Conservation (phyloP, 1,140 invertebrate genomes). For the Atta cephalotes region DNA sequence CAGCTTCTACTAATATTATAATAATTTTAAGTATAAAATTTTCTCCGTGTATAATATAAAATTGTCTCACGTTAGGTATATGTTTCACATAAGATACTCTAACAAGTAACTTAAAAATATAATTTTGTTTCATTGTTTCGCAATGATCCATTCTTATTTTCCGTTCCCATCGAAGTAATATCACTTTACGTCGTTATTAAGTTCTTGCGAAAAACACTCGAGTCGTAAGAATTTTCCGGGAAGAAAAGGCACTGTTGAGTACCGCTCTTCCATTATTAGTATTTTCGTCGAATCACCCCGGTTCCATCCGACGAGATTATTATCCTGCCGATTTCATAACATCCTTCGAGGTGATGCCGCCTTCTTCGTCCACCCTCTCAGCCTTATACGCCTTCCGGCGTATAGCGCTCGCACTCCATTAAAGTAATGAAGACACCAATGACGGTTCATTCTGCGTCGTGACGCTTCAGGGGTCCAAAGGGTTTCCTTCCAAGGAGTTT, state of each 20-base stretch:
- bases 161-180: constrained; percentile 7
- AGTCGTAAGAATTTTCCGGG: constrained; percentile 54
- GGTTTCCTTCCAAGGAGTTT: constrained; percentile 84
- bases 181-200: constrained; percentile 31
- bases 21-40: too few relatives aligned
- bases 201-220: constrained; percentile 37
- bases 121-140: neutral
- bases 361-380: constrained; percentile 30
- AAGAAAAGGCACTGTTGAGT: constrained; percentile 65
- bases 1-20: too few relatives aligned
- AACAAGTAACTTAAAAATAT: constrained; percentile 10
- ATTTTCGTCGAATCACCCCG: constrained; percentile 41
- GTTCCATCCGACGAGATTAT: constrained; percentile 67
- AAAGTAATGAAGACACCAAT: constrained; percentile 85
- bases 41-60: too few relatives aligned
- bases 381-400: constrained; percentile 63
- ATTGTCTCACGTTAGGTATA: too few relatives aligned
- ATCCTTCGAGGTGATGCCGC: constrained; percentile 68
- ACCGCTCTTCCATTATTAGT: constrained; percentile 72
- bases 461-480: constrained; percentile 76
- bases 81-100: neutral
- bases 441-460: constrained; percentile 66
- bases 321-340: constrained; percentile 79
- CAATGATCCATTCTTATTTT: neutral
- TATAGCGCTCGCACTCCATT: constrained; percentile 82